phyloP scores from a whole-genome alignment of 2,888 invertebrate genomes.

The Xestoiulus laeticollis region DNA sequence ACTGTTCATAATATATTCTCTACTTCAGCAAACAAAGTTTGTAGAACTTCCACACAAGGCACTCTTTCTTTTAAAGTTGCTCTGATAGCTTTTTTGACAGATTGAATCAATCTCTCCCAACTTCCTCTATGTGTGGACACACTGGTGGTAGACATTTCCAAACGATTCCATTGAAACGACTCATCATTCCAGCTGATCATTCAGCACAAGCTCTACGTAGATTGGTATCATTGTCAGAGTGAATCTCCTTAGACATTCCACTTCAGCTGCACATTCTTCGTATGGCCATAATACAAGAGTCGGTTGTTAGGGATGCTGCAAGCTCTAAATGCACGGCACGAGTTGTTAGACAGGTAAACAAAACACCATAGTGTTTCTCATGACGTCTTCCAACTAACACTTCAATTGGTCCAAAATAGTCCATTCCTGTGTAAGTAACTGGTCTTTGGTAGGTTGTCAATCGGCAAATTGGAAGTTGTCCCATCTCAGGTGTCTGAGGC shows the following conservation, averaged over 20 bases:
- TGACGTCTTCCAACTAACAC: not conserved
- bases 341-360: not conserved
- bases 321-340: not conserved
- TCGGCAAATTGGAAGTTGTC: not conserved
- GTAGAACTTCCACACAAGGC: not conserved
- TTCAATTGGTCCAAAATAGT: not conserved
- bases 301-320: not conserved
- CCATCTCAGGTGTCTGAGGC: not conserved
- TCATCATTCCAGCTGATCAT: too few species aligned
- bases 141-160: too few species aligned
- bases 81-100: not conserved
- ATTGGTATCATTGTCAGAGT: not conserved
- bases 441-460: not conserved
- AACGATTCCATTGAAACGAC: too few species aligned
- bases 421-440: not conserved
- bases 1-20: not conserved
- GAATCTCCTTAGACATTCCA: not conserved
- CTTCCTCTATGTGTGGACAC: too few species aligned
- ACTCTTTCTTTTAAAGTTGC: not conserved
- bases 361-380: not conserved
- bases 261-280: not conserved
- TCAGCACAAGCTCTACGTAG: not conserved
- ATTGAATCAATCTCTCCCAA: too few species aligned
- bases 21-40: not conserved
- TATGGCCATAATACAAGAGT: not conserved